phyloP scores from a whole-genome alignment of 2,113 vertebrate species.

The Riparia riparia region DNA sequence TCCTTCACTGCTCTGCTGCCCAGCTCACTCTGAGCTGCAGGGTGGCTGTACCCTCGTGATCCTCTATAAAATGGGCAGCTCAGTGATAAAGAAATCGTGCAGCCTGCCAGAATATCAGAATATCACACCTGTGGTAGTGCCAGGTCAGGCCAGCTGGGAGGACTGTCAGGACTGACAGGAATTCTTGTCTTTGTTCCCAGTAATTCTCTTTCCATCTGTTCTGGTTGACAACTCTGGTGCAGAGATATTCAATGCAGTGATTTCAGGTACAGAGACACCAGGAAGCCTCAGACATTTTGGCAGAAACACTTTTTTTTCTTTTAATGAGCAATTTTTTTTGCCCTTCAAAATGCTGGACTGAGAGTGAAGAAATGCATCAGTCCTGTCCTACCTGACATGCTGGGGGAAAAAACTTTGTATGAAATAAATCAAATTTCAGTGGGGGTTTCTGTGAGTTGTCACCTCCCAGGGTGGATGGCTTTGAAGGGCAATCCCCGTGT shows the following conservation, averaged over 20 bases:
- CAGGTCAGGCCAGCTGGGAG: background rate
- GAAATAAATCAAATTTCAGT: background rate
- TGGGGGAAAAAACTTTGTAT: background rate
- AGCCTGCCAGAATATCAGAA: background rate
- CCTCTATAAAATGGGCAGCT: background rate
- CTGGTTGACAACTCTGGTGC: accelerated
- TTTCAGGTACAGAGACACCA: background rate
- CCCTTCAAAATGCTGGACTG: background rate
- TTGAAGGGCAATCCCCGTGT: background rate
- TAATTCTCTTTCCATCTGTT: background rate
- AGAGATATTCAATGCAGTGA: too few relatives aligned
- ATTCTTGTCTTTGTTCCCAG: background rate
- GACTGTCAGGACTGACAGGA: background rate
- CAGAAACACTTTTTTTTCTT: background rate
- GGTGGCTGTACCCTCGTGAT: background rate
- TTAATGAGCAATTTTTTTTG: background rate
- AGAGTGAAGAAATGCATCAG: background rate
- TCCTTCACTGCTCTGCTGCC: background rate
- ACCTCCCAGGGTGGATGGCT: background rate
- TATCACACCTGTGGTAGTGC: background rate
- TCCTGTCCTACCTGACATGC: background rate
- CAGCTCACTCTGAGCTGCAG: accelerated
- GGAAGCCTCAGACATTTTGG: background rate
- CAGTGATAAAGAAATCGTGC: background rate
- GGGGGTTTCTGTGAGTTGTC: background rate